phyloP scores from a whole-genome alignment of 2,888 invertebrate genomes.

The Gibbula magus region DNA sequence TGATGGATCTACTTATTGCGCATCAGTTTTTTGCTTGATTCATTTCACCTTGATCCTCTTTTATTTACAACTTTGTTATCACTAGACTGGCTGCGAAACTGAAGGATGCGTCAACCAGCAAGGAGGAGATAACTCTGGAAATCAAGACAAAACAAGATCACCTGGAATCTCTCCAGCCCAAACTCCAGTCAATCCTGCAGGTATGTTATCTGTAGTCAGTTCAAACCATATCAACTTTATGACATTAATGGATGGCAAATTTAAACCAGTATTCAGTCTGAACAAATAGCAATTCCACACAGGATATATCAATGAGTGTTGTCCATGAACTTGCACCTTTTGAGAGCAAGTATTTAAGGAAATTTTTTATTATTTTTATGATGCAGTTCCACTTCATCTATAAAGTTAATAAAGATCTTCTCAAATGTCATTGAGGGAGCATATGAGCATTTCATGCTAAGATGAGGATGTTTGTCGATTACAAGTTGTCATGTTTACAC shows the following conservation, averaged over 20 bases:
- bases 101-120: conserved; percentile 84
- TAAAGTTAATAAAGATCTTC: too few species aligned
- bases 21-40: too few species aligned
- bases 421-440: too few species aligned
- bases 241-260: not conserved
- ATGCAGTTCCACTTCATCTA: too few species aligned
- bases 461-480: too few species aligned
- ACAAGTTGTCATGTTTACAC: too few species aligned
- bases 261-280: not conserved
- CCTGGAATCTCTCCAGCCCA: conserved; percentile 88
- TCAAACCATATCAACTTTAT: not conserved
- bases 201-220: conserved; percentile 62
- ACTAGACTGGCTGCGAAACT: conserved; percentile 83
- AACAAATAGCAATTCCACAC: not conserved
- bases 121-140: conserved; percentile 85
- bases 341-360: too few species aligned
- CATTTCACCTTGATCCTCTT: too few species aligned
- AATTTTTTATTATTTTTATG: too few species aligned
- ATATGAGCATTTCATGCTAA: too few species aligned
- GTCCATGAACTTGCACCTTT: too few species aligned
- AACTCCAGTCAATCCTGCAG: conserved; percentile 83
- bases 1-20: too few species aligned
- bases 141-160: conserved; percentile 86
- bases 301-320: not conserved
- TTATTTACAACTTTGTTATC: not conserved